phyloP scores from a whole-genome alignment of 1,140 invertebrate genomes.

The Danaus melanippus region DNA sequence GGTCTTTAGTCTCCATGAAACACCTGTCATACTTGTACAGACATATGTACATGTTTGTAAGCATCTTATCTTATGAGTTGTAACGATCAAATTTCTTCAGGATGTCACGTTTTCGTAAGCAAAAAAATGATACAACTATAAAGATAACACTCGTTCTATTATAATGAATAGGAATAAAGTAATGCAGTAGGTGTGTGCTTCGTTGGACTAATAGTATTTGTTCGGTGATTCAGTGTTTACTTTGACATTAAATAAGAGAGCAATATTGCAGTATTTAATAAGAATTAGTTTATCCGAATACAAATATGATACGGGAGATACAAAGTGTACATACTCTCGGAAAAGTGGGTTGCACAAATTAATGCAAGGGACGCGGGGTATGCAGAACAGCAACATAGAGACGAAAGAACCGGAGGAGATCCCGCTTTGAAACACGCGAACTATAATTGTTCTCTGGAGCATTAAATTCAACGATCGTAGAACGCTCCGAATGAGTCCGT shows the following conservation, averaged over 20 bases:
- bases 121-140: neutral
- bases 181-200: neutral
- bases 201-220: constrained; percentile 10
- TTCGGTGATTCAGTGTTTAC: constrained; percentile 17
- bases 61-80: constrained; percentile 8
- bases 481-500: too few relatives aligned
- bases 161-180: too few relatives aligned
- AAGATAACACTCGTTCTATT: too few relatives aligned
- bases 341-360: too few relatives aligned
- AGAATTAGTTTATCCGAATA: constrained; percentile 8
- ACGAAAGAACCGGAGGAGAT: too few relatives aligned
- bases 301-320: too few relatives aligned
- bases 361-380: too few relatives aligned
- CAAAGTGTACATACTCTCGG: too few relatives aligned
- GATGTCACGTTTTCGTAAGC: constrained; percentile 21
- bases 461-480: too few relatives aligned
- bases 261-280: constrained; percentile 17
- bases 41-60: constrained; percentile 12
- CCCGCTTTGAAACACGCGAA: too few relatives aligned
- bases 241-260: constrained; percentile 12
- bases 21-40: constrained; percentile 12
- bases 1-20: constrained; percentile 5
- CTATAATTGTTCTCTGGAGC: too few relatives aligned
- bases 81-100: constrained; percentile 8
- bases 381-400: too few relatives aligned